Evolutionary conservation across 2,888 invertebrate species (phyloP).

Genomic region (Euproctis similis): DNA sequence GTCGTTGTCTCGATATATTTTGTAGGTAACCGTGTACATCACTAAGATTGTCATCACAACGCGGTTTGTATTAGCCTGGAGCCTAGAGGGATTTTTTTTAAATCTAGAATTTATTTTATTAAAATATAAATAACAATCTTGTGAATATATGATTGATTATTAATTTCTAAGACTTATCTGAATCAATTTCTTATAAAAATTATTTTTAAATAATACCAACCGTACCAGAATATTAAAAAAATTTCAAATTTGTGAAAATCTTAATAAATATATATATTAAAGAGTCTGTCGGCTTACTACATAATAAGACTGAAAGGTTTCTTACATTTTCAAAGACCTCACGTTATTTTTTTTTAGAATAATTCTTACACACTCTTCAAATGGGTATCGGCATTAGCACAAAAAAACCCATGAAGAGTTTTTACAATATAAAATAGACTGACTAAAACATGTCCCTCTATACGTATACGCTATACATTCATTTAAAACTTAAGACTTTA

Average conservation of each 20-base stretch:
- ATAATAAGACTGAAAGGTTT: constrained; percentile 64
- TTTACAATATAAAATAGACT: constrained; percentile 49
- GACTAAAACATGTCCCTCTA: constrained; percentile 39
- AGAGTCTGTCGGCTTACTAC: constrained; percentile 33
- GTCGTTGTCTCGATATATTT: too few species aligned
- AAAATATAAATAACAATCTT: too few species aligned
- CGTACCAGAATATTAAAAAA: constrained; percentile 30
- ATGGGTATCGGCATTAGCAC: constrained; percentile 20
- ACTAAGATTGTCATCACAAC: too few species aligned
- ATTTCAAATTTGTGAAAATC: constrained; percentile 8
- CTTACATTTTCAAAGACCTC: constrained; percentile 62
- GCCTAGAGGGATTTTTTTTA: too few species aligned
- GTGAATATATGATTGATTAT: too few species aligned
- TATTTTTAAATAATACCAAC: too few species aligned
- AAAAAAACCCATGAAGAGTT: constrained; percentile 36
- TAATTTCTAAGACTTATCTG: too few species aligned
- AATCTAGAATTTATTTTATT: too few species aligned
- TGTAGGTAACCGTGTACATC: too few species aligned
- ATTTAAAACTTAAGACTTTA: constrained; percentile 24
- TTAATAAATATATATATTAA: constrained; percentile 10
- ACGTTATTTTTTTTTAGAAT: constrained; percentile 52
- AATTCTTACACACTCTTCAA: constrained; percentile 28
- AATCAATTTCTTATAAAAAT: too few species aligned
- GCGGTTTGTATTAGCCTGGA: too few species aligned
- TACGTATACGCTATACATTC: constrained; percentile 44